These are phyloP conservation scores for Huso huso DNA, from an alignment of 2,797 vertebrate species.

Conservation along the genomic window DNA sequence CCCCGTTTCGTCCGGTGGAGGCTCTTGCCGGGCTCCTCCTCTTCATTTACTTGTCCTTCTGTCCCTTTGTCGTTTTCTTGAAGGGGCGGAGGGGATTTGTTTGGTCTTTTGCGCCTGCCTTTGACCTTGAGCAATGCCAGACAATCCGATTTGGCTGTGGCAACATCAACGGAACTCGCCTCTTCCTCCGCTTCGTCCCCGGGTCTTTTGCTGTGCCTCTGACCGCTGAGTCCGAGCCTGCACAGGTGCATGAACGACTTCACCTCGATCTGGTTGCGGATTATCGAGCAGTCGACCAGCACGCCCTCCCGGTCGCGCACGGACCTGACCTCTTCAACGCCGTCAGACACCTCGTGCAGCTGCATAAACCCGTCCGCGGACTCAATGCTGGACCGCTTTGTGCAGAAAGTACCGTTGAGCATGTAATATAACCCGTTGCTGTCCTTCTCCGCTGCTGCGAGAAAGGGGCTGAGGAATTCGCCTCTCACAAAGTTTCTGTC, in stretches of 20 bases:
- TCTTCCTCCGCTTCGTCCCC: slow-evolving; percentile 25
- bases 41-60: not conserved
- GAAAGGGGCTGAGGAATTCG: slow-evolving; percentile 31
- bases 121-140: slow-evolving; percentile 22
- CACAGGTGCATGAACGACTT: slow-evolving; percentile 53
- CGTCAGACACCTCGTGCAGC: slow-evolving; percentile 59
- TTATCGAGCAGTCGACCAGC: slow-evolving; percentile 45
- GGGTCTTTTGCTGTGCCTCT: slow-evolving; percentile 13
- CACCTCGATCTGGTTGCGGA: slow-evolving; percentile 37
- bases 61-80: too few species aligned
- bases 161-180: slow-evolving; percentile 36
- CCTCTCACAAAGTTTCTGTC: slow-evolving; percentile 52
- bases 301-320: slow-evolving; percentile 34
- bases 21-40: slow-evolving; percentile 2
- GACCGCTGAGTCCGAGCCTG: slow-evolving; percentile 37
- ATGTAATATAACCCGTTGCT: slow-evolving; percentile 41
- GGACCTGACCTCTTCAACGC: slow-evolving; percentile 49
- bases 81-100: too few species aligned
- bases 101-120: slow-evolving; percentile 1
- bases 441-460: slow-evolving; percentile 44
- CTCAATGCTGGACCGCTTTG: slow-evolving; percentile 34
- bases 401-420: slow-evolving; percentile 50
- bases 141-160: slow-evolving; percentile 45
- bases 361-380: slow-evolving; percentile 19
- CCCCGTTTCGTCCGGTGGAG: slow-evolving; percentile 55